These are phyloP conservation scores for Ophthalmolycus amberensis DNA, from an alignment of 2,113 vertebrate genomes.

Conservation along the genomic window DNA sequence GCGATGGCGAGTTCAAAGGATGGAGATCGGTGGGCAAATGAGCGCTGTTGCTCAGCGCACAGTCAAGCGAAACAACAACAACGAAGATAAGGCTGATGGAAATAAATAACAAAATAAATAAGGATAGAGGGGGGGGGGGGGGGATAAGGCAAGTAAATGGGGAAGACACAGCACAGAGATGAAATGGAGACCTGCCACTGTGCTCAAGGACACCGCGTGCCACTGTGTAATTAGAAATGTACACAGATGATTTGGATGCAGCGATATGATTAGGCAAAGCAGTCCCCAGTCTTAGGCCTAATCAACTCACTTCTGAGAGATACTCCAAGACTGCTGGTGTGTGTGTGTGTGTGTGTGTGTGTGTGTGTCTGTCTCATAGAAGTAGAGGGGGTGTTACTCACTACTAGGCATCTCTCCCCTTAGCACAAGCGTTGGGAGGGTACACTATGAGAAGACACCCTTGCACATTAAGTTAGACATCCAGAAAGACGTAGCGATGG, in stretches of 20 bases:
- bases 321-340: slow-evolving; percentile 68
- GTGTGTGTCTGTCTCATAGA: slow-evolving; percentile 7
- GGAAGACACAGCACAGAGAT: slow-evolving; percentile 69
- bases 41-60: slow-evolving; percentile 69
- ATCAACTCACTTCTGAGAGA: slow-evolving; percentile 86
- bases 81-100: slow-evolving; percentile 76
- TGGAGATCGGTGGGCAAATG: slow-evolving; percentile 74
- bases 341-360: slow-evolving; percentile 57
- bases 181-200: slow-evolving; percentile 85
- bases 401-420: slow-evolving; percentile 17
- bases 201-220: slow-evolving; percentile 83
- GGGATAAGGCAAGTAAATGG: slow-evolving; percentile 40
- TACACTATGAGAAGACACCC: slow-evolving; percentile 22
- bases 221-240: slow-evolving; percentile 86
- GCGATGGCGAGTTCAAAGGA: slow-evolving; percentile 74
- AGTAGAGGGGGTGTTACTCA: slow-evolving; percentile 20
- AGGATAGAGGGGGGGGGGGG: slow-evolving; percentile 27
- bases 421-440: slow-evolving; percentile 17
- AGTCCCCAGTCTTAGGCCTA: slow-evolving; percentile 82
- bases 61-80: slow-evolving; percentile 74
- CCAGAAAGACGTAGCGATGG: background rate
- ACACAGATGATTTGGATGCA: slow-evolving; percentile 87
- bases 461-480: slow-evolving; percentile 27
- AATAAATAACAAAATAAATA: slow-evolving; percentile 74
- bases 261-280: slow-evolving; percentile 84